phyloP scores from a whole-genome alignment of 2,113 vertebrate genomes.

The Ageneiosus marmoratus region DNA sequence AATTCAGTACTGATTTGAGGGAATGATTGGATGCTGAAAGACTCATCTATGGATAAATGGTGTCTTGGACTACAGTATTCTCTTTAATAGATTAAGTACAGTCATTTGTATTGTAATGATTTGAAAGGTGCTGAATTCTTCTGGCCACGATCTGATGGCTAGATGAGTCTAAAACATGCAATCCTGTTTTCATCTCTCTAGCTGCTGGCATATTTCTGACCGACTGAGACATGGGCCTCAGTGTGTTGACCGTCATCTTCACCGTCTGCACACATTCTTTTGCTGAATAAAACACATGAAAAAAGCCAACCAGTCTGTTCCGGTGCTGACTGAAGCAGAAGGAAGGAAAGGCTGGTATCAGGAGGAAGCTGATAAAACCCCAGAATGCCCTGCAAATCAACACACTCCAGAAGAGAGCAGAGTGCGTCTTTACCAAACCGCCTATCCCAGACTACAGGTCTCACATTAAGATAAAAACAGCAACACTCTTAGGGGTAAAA shows the following conservation, averaged over 20 bases:
- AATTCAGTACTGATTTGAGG: neutral
- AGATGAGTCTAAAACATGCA: neutral
- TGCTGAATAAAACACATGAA: neutral
- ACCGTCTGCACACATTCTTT: constrained; percentile 1
- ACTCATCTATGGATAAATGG: neutral
- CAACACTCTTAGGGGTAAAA: too few relatives aligned
- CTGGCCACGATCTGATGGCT: neutral
- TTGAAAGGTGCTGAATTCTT: neutral
- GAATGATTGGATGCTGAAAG: neutral
- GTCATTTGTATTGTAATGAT: neutral
- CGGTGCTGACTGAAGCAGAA: constrained; percentile 30
- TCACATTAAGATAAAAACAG: too few relatives aligned
- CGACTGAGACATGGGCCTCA: neutral
- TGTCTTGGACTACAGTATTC: neutral
- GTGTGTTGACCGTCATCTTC: too few relatives aligned
- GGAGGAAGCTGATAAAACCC: constrained; percentile 55
- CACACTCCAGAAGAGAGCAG: neutral
- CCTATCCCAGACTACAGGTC: neutral
- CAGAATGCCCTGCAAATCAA: constrained; percentile 41
- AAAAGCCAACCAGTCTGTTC: neutral
- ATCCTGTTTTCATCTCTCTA: neutral
- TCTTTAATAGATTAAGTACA: neutral
- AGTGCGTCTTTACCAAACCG: neutral
- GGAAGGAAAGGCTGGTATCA: constrained; percentile 49
- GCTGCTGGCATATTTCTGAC: neutral